phyloP scores from a whole-genome alignment of 2,113 vertebrate species.

The Corvus moneduloides region DNA sequence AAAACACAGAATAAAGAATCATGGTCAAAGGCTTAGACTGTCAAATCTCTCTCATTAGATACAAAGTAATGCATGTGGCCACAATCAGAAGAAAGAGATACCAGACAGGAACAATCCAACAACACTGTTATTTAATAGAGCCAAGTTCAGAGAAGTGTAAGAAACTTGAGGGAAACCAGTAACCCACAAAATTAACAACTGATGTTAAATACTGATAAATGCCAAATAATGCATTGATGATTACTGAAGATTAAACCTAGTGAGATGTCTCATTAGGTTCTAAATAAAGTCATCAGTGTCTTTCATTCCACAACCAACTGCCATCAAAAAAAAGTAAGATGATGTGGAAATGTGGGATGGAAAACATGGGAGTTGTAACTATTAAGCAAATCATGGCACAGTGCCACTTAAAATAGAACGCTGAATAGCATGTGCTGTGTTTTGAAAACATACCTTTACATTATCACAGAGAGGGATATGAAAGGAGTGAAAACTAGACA shows the following conservation, averaged over 20 bases:
- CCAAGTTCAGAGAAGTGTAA: neutral
- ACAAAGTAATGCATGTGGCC: neutral
- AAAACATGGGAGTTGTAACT: neutral
- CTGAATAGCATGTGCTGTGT: neutral
- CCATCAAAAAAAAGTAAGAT: accelerated
- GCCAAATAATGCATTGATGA: neutral
- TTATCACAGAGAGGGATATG: neutral
- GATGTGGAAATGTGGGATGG: neutral
- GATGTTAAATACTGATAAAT: neutral
- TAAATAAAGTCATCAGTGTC: neutral
- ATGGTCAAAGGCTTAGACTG: neutral
- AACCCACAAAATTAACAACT: neutral
- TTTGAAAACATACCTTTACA: neutral
- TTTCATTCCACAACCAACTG: neutral
- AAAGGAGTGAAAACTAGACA: neutral
- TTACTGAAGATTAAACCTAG: neutral
- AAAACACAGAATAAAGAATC: neutral
- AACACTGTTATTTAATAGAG: neutral
- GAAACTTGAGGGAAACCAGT: neutral
- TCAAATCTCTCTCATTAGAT: neutral
- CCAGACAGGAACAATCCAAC: neutral
- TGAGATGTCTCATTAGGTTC: neutral
- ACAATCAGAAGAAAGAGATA: neutral
- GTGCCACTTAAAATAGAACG: neutral
- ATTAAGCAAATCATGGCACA: neutral